Evolutionary conservation across 1,140 invertebrate species (phyloP).

Genomic region (Coelopa frigida): DNA sequence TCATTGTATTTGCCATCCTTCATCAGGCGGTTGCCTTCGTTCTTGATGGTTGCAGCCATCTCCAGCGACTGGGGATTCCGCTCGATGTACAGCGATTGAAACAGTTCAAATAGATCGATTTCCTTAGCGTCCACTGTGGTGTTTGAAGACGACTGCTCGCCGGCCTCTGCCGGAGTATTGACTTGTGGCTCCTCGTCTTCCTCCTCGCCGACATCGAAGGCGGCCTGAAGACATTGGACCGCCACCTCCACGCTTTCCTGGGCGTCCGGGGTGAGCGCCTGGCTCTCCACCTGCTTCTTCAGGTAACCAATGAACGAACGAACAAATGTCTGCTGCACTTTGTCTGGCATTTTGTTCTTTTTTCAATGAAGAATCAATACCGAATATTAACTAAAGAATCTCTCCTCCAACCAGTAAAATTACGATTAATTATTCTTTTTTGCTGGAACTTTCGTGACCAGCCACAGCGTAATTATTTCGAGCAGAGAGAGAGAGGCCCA

Average conservation of each 20-base stretch:
- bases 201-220: conserved; percentile 57
- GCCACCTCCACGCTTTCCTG: conserved; percentile 73
- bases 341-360: conserved; percentile 30
- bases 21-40: conserved; percentile 82
- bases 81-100: conserved; percentile 38
- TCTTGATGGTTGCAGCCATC: conserved; percentile 70
- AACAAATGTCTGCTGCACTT: conserved; percentile 37
- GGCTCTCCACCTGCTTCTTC: conserved; percentile 31
- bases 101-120: conserved; percentile 48
- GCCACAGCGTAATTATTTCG: too few relatives aligned
- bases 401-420: too few relatives aligned
- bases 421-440: too few relatives aligned
- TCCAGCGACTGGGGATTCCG: conserved; percentile 50
- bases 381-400: too few relatives aligned
- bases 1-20: conserved; percentile 69
- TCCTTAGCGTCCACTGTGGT: conserved; percentile 28
- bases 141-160: conserved; percentile 2
- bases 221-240: conserved; percentile 77
- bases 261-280: conserved; percentile 51
- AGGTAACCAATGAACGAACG: conserved; percentile 36
- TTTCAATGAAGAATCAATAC: conserved; percentile 3
- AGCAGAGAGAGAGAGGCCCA: too few relatives aligned
- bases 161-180: conserved; percentile 6
- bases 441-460: too few relatives aligned
- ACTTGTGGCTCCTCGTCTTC: conserved; percentile 38